Evolutionary conservation across 2,888 invertebrate species (phyloP).

Genomic region (Stenichneumon culpator): DNA sequence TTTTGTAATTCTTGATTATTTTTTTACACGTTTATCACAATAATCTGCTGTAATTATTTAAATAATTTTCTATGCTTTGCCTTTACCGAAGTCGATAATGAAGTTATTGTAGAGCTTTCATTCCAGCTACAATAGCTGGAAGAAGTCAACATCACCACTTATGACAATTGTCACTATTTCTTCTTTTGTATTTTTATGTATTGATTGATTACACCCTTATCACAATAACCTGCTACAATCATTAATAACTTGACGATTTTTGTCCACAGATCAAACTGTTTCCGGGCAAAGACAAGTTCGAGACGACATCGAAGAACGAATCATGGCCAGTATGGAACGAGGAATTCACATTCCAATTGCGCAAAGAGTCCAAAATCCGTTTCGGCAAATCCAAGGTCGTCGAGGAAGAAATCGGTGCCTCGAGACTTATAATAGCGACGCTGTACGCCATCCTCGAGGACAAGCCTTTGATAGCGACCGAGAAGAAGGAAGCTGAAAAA

Average conservation of each 20-base stretch:
- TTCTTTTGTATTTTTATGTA: neutral
- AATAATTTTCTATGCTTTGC: neutral
- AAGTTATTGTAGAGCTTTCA: neutral
- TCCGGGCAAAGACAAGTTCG: constrained; percentile 91
- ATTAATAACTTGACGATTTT: constrained; percentile 14
- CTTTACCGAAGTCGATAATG: constrained; percentile 5
- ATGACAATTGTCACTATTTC: neutral
- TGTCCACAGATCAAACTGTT: constrained; percentile 88
- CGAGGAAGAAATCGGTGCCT: constrained; percentile 88
- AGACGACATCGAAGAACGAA: constrained; percentile 90
- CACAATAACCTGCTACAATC: neutral
- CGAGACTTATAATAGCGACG: constrained; percentile 89
- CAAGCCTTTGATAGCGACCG: constrained; percentile 84
- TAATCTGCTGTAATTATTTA: neutral
- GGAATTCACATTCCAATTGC: constrained; percentile 90
- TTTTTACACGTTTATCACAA: neutral
- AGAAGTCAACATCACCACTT: neutral
- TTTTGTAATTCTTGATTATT: too few species aligned
- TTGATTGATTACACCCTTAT: neutral
- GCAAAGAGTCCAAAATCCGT: constrained; percentile 85
- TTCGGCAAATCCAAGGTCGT: constrained; percentile 86
- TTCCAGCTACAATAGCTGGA: neutral
- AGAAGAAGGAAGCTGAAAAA: constrained; percentile 80
- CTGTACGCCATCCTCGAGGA: constrained; percentile 90
- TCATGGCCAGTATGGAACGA: constrained; percentile 94